Percentiles rank a stretch among this genome's conserved stretches.
phyloP scores from a whole-genome alignment of 2,113 vertebrate genomes.

The Ptyas mucosa region DNA sequence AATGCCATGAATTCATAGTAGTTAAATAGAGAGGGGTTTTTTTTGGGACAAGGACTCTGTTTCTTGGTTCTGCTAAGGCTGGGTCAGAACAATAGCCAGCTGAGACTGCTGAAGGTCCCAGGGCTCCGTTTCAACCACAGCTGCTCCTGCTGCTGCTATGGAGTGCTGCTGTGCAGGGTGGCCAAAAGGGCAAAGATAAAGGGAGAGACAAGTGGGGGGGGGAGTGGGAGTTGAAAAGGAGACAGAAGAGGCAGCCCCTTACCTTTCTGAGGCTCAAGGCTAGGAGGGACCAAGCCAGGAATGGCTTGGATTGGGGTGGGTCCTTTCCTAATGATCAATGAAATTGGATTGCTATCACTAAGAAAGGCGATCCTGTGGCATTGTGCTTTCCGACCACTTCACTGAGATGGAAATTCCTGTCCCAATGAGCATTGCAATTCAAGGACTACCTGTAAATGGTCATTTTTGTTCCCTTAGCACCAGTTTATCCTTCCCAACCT shows the following conservation, averaged over 20 bases:
- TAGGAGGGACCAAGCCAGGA: background rate
- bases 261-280: background rate
- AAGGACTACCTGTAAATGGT: background rate
- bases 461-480: background rate
- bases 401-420: background rate
- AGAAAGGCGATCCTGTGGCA: background rate
- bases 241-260: background rate
- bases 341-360: background rate
- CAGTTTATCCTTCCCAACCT: background rate
- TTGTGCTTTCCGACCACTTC: background rate
- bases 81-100: background rate
- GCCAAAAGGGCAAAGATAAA: background rate
- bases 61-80: too few species aligned
- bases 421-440: background rate
- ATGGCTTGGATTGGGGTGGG: background rate
- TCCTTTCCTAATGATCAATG: background rate
- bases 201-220: background rate
- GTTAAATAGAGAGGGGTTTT: too few species aligned
- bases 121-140: background rate
- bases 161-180: background rate
- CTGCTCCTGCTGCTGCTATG: background rate
- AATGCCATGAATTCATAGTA: too few species aligned
- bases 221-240: background rate
- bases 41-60: too few species aligned
- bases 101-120: background rate